Base-by-base conservation (phyloP, 92 coral and sea anemone species). In the Palythoa grandiflora region DNA sequence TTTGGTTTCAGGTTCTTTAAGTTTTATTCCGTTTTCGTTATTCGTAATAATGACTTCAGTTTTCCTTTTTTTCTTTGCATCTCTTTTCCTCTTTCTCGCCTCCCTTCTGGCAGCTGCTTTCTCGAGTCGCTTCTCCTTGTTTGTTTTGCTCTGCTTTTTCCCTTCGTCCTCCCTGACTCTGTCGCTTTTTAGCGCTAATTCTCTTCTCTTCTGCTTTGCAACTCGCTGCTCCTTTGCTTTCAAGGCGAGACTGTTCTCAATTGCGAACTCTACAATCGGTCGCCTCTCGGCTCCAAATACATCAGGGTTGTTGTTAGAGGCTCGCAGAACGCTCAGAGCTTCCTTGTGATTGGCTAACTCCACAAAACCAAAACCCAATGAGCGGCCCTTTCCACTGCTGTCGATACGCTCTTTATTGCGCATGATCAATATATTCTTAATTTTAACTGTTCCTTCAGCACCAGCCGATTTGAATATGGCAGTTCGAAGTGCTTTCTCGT, bases 181-280 rank as follows among this genome's bases (percentile, higher is more conserved):
- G 68, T 83, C 89, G 70, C 73, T 73, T 75, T 86, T 93, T 52
- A 61, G 15, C 1, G 87, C 40, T 61, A 13, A 2, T 61, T 47
- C 38, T 77, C 85, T 95, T 16, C 68, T 79, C 60, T 75, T 87
- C 71, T 83, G 92, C 83, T 87, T 91, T 57, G 83, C 59, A 39
- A 78, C 63, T 51, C 96, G 98, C 75, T 93, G 94, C 65, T 95
- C 93, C 79, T 88, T 93, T 66, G 96, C 94, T 71, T 95, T 93
- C 84, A 97, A 77, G 52, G 96, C 98, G 60, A 93, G 86, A 90
- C 96, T 91, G 73, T 97, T 97, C 83, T 97, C 97, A 50, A 95
- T 91, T 15, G 98, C 92, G 77, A 97, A 97, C 87, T 97, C 99
- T 3, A 97, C 99, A 65, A 97, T 97, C 5, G 97, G 99, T 72